Evolutionary conservation across 2,797 vertebrate genomes (phyloP).

Genomic region (Acestrorhynchus altus): DNA sequence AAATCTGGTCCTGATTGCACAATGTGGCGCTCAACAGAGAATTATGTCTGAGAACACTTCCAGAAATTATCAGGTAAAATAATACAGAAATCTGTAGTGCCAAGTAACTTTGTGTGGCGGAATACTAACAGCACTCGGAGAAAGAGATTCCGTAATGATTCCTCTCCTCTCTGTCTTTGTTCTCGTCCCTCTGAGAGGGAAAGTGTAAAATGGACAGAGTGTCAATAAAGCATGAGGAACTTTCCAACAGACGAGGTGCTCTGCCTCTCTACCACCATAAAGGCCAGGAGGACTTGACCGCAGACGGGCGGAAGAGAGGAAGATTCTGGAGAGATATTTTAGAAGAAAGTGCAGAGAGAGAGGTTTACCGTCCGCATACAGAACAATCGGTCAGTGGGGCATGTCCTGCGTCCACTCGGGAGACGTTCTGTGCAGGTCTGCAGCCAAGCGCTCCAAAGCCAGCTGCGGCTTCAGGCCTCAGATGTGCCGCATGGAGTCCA

Average conservation of each 20-base stretch:
- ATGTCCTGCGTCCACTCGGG: not conserved
- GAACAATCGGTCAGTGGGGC: not conserved
- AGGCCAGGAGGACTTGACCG: not conserved
- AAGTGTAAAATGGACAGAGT: conserved; percentile 17
- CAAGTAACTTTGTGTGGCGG: not conserved
- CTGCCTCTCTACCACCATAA: conserved; percentile 1
- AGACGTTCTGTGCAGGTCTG: not conserved
- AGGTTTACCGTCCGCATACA: conserved; percentile 52
- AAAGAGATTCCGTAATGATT: conserved; percentile 9
- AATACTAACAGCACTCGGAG: not conserved
- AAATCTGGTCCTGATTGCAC: not conserved
- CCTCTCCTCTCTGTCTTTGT: not conserved
- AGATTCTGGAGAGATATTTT: not conserved
- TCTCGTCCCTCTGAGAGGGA: conserved; percentile 8
- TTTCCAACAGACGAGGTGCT: not conserved
- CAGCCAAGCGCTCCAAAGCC: not conserved
- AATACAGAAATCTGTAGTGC: not conserved
- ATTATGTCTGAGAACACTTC: not conserved
- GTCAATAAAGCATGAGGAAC: conserved; percentile 25
- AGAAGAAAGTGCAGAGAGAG: conserved; percentile 48
- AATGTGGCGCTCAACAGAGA: not conserved
- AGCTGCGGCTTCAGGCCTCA: not conserved
- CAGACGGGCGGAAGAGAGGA: conserved; percentile 13
- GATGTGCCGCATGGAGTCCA: not conserved
- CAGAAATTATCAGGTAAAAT: conserved; percentile 6